These are phyloP conservation scores for Aplochiton taeniatus DNA, from an alignment of 2,797 vertebrate species.

Conservation along the genomic window DNA sequence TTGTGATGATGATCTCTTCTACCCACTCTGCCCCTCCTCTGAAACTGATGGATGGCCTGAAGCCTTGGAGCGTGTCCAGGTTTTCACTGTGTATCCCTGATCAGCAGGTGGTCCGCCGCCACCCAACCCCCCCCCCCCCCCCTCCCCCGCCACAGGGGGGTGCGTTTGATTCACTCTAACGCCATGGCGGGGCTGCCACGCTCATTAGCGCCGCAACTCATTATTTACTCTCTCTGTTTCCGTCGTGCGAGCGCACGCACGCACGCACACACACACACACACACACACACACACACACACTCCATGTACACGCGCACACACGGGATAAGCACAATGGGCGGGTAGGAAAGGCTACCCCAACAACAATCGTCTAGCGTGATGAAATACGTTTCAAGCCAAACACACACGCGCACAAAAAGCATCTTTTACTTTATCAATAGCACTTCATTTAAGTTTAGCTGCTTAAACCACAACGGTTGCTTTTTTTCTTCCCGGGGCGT, in stretches of 20 bases:
- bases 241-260: not conserved
- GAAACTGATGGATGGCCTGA: conserved; percentile 42
- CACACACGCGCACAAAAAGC: conserved; percentile 37
- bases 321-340: conserved; percentile 34
- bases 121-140: no score
- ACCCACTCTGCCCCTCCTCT: conserved; percentile 1
- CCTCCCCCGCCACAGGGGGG: conserved; percentile 27
- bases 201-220: conserved; percentile 66
- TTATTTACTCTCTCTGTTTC: conserved; percentile 56
- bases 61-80: conserved; percentile 42
- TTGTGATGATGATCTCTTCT: conserved; percentile 11
- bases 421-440: conserved; percentile 29
- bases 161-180: conserved; percentile 55
- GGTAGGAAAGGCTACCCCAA: conserved; percentile 33
- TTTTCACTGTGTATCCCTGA: conserved; percentile 41
- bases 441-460: conserved; percentile 3
- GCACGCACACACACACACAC: not conserved
- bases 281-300: conserved; percentile 4
- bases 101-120: conserved; percentile 61
- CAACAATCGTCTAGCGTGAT: conserved; percentile 43
- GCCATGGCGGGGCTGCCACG: conserved; percentile 59
- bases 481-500: not conserved
- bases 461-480: not conserved
- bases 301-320: no score
- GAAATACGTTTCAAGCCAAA: conserved; percentile 33